Base-by-base conservation (phyloP, 2,797 vertebrate genomes). In the Hylomyscus alleni region DNA sequence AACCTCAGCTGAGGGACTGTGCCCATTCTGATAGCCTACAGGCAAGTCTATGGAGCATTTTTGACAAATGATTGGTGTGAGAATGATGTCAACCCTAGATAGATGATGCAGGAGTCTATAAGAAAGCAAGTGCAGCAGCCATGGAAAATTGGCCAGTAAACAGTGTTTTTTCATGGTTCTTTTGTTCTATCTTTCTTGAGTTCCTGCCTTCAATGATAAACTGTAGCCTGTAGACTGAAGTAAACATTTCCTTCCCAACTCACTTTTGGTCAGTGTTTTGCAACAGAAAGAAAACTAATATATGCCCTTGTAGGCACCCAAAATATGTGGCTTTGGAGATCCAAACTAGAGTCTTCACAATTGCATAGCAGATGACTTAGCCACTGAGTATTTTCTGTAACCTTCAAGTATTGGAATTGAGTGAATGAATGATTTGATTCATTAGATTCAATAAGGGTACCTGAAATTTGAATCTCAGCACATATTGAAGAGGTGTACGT, bases 341-440 rank as follows among this genome's bases (percentile, higher is more conserved):
- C 13, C 67, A 88, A 29, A 73, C 24, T 73, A 52, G 34, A 56
- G n/a, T 10, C 50, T 56, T 88, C 50, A 56, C 5, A 40, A 26
- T 29, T 40, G 50, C 11, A 19, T 56, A 24, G 24, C n/a, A 40
- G n/a, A 73, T 73, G 9, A 26, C 37, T 44, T 31, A 73, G 29
- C 52, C 15, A 31, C 24, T 56, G n/a, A 40, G 6, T 6, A n/a
- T 56, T 31, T n/a, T 56, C 24, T 50, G 14, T 29, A 73, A 40
- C 9, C 85, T 20, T 56, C 44, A 78, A 26, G 20, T 13, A 24
- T 77, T 80, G 2, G 76, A 72, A 67, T 47, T 82, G n/a, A 96
- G 20, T 50, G 75, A 91, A 83, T 58, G 54, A 92, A 72, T 92
- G 26, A 9, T 94, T 62, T 92, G 89, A 54, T 62, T 58, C 75